A percentile compares a stretch with the other conserved stretches of the same genome.
These are phyloP conservation scores for Phylloscopus whistleri DNA, from an alignment of 2,113 vertebrate species.

Conservation along the genomic window DNA sequence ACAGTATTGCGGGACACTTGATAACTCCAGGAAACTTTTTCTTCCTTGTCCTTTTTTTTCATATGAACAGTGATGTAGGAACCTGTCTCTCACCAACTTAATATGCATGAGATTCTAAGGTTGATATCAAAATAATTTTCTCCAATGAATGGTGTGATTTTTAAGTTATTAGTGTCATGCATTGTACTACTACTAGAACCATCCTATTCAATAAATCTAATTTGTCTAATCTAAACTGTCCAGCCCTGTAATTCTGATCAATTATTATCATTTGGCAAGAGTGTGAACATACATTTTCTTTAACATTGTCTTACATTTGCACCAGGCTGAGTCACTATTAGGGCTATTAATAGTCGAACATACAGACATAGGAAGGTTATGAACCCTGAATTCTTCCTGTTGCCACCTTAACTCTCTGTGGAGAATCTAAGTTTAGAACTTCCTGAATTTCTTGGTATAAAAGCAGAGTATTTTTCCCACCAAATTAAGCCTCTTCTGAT, in stretches of 20 bases:
- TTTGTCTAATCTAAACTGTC: neutral
- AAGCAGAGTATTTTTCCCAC: neutral
- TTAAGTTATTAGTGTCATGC: neutral
- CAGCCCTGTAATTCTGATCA: neutral
- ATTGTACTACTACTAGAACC: neutral
- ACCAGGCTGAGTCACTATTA: neutral
- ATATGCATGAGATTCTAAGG: neutral
- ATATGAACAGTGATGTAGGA: neutral
- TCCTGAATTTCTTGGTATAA: neutral
- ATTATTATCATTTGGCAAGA: neutral
- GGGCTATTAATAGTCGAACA: neutral
- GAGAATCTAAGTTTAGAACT: neutral
- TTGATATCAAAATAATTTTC: neutral
- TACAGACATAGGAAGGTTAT: neutral
- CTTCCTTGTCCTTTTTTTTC: neutral
- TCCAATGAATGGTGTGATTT: neutral
- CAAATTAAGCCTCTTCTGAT: neutral
- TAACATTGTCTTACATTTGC: neutral
- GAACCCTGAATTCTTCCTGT: neutral
- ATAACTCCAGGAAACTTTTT: neutral
- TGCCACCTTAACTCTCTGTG: neutral
- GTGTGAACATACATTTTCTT: neutral
- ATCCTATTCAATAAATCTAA: neutral
- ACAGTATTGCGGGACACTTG: neutral
- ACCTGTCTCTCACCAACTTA: neutral